Evolutionary conservation across 2,888 invertebrate species (phyloP), one percentile per base, ranked within the genome.

Genomic region (Caenorhabditis zanzibari): DNA sequence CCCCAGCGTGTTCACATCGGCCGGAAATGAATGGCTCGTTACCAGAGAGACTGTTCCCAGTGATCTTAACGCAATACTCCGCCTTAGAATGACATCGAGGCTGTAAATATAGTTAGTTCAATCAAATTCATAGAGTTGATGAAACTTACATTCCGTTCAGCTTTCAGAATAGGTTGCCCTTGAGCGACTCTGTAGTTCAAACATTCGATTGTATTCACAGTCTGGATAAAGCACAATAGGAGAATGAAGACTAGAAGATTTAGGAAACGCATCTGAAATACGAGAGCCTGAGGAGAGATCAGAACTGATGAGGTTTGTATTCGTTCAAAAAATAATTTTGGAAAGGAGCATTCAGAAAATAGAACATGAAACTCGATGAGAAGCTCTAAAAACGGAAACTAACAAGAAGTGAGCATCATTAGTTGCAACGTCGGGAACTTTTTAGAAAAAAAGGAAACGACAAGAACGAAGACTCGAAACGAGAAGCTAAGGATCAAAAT

Each of bases 21-120:
- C 77, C 77, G 5, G 77, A 59, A 10, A 54, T 44, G 28, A 77
- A 77, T 22, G 69, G 69, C 0, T 61, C 52, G 19, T 54, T 77
- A 19, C 68, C 69, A 14, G 58, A 59, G 0, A 12, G 0, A 19
- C 49, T 76, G 35, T 38, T 69, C 3, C 77, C 77, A 24, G 61
- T 63, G 22, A 77, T 71, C n/a, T 77, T 77, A 38, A 77, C 77
- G 19, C 77, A 77, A 47, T 71, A 71, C 44, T 71, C 54, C 2
- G 77, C 69, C 71, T 63, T 63, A n/a, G 59, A 49, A 24, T 61
- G 61, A 22, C 77, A 77, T 41, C 61, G 49, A 0, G 77, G 77
- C 77, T 77, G 77, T 32, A 77, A 71, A 22, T 3, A 16, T 28
- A 22, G 32, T 59, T 32, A n/a, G n/a, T n/a, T n/a, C n/a, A n/a